Evolutionary conservation across 1,140 invertebrate species (phyloP).

Genomic region (Sesamia nonagrioides): DNA sequence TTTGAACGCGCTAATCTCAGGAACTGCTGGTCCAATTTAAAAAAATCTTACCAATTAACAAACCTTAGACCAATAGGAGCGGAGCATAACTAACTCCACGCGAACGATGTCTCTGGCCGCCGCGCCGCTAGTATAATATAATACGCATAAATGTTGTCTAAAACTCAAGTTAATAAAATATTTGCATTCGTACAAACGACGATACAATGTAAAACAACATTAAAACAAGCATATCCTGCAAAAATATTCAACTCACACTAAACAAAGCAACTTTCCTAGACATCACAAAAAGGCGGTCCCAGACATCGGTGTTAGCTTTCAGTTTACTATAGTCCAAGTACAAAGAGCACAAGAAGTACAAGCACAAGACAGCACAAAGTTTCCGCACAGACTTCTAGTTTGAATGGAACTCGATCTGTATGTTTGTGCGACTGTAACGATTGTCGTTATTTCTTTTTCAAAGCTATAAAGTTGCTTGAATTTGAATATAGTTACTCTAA

Average conservation of each 20-base stretch:
- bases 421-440: constrained; percentile 9
- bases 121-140: too few species aligned
- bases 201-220: too few species aligned
- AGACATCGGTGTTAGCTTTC: constrained; percentile 10
- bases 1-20: neutral
- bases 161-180: too few species aligned
- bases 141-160: too few species aligned
- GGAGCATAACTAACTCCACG: too few species aligned
- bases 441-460: constrained; percentile 11
- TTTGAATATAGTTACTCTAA: neutral
- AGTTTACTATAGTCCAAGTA: neutral
- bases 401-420: constrained; percentile 9
- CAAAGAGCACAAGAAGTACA: constrained; percentile 18
- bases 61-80: too few species aligned
- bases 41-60: too few species aligned
- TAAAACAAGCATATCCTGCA: neutral
- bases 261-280: constrained; percentile 10
- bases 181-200: too few species aligned
- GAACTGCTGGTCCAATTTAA: too few species aligned
- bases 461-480: neutral
- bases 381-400: constrained; percentile 17
- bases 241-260: constrained; percentile 10
- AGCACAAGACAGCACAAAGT: constrained; percentile 23
- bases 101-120: too few species aligned
- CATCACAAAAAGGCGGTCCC: constrained; percentile 14